Percentiles rank a stretch among this genome's conserved stretches.
phyloP scores from a whole-genome alignment of 2,888 invertebrate genomes.

The Polia nebulosa region DNA sequence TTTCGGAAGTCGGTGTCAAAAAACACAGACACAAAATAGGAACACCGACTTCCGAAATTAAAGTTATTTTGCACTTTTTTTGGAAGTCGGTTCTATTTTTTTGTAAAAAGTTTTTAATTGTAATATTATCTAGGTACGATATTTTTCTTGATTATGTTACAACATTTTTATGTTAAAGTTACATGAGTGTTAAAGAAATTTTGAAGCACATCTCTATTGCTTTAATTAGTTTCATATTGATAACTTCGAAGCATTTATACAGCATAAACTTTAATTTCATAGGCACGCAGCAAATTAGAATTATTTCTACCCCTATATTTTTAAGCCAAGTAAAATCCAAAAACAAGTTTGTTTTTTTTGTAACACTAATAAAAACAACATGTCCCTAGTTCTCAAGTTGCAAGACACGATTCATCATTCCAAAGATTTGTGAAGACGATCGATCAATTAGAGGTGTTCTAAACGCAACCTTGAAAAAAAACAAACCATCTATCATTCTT shows the following conservation, averaged over 20 bases:
- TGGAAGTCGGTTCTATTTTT: no score
- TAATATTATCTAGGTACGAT: conserved; percentile 12
- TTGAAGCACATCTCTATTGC: no score
- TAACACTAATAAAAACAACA: conserved; percentile 35
- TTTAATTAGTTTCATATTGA: background rate
- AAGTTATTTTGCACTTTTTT: no score
- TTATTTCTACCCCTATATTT: background rate
- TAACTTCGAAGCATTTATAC: background rate
- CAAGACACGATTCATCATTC: conserved; percentile 55
- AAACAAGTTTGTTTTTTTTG: background rate
- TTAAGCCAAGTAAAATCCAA: background rate
- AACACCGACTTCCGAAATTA: no score
- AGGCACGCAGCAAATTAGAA: no score
- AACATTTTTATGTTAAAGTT: background rate
- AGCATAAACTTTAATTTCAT: background rate
- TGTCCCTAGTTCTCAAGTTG: conserved; percentile 32
- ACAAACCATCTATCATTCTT: conserved; percentile 57
- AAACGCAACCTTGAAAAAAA: conserved; percentile 49
- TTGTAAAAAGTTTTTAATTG: no score
- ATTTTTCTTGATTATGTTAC: background rate
- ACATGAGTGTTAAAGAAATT: no score
- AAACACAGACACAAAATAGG: no score
- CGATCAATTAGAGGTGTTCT: conserved; percentile 58
- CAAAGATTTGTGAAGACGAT: conserved; percentile 55
- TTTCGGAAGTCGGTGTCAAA: no score